Base-by-base conservation (phyloP, 1,140 invertebrate species). In the Orius insidiosus region DNA sequence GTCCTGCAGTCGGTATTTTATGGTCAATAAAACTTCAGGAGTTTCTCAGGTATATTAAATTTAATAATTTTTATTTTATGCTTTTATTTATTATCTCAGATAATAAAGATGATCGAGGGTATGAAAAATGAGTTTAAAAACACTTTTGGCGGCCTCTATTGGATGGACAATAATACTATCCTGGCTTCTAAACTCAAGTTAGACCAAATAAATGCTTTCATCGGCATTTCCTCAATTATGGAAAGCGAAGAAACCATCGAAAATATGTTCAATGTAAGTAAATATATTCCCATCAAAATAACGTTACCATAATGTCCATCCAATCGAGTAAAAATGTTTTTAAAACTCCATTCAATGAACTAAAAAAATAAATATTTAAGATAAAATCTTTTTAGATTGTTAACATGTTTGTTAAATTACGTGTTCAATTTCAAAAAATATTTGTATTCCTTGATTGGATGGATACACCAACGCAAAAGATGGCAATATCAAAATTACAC, bases 141-240 rank as follows among this genome's bases (percentile, higher is more conserved):
- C 15, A 60, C 85, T 6, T 70, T 94, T 1, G 61, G 69, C 1
- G 63, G 67, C 46, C 68, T 78, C 0, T 69, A 72, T 37, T 95
- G 88, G 89, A 87, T 95, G 78, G 87, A 93, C 60, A 61, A 68
- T 10, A 57, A 66, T 42, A 90, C 88, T 0, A 85, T 80, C 65
- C 24, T 62, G 8, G 72, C 69, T 1, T 82, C 80, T 1, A 64
- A 83, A 16, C 69, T 75, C 50, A 87, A 87, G 61, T 75, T 74
- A 1, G 67, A 69, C 18, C 67, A 74, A 53, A 85, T 86, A 72
- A 71, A 71, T 11, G 74, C 71, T 32, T 72, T 78, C 36, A 75
- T 87, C 47, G 83, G 80, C 0, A 81, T 77, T 58, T 82, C 84
- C 0, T 68, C 80, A n/a, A 89, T 84, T 79, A 66, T 90, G 1